Evolutionary conservation across 2,888 invertebrate genomes (phyloP), one percentile per base, ranked within the genome.

Genomic region (Andrena trimmerana): DNA sequence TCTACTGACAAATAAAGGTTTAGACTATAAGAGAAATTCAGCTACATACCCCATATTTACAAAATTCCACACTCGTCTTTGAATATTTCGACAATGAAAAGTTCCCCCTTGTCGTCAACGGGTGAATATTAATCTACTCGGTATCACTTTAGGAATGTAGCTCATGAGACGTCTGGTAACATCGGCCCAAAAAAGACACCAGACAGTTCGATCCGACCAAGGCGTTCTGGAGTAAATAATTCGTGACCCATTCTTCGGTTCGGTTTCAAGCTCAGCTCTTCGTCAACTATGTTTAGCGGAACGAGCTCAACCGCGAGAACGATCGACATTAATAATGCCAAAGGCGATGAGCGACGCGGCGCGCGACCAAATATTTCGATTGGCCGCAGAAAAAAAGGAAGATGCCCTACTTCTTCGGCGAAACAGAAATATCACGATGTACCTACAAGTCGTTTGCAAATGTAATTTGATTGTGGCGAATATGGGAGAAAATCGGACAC

Each of bases 171-270:
- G 77, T 85, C 78, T 75, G 65, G 62, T 50, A 71, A 70, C 33
- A 7, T 2, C 5, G 20, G 27, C 70, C 24, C 42, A 65, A 81
- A 87, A 80, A 67, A 84, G 67, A 65, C 29, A 33, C 69, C 77
- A 77, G 80, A 82, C 80, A n/a, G 52, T 78, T 87, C 74, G 76
- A 87, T 76, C 78, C 20, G 70, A 60, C 52, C 70, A 63, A 78
- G 27, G 72, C 66, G 77, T 10, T 74, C 0, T 5, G 8, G 10
- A 60, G 50, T 72, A 66, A 87, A 87, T 87, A 77, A 87, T 78
- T 69, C 31, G 74, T 2, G 3, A 4, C 57, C 48, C 52, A 60
- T 13, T 20, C 16, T 67, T 63, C 48, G 27, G n/a, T 65, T 62
- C 1, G 0, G 27, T 57, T 48, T 68, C 31, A n/a, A 3, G 20